Percentiles rank a stretch among this genome's conserved stretches.
These are phyloP conservation scores for Ceratina australensis DNA, from an alignment of 1,140 invertebrate genomes.

Conservation along the genomic window DNA sequence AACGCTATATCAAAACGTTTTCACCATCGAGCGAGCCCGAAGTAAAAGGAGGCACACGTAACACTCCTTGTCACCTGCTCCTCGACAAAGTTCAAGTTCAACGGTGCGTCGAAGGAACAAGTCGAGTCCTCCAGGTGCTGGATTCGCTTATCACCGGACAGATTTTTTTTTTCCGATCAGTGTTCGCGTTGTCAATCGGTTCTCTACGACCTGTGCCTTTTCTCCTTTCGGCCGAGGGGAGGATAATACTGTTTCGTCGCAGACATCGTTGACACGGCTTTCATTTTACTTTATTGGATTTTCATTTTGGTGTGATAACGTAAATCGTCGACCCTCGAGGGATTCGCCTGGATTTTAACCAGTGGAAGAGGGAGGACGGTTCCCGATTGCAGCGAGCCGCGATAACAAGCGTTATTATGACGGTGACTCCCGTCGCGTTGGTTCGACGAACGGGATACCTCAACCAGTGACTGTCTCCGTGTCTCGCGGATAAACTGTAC, in stretches of 20 bases:
- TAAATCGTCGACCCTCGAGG: neutral
- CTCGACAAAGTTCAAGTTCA: constrained; percentile 1
- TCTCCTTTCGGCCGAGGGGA: too few relatives aligned
- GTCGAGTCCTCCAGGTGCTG: too few relatives aligned
- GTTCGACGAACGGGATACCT: constrained; percentile 56
- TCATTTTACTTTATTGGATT: neutral
- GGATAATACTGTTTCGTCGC: neutral
- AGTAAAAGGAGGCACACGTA: neutral
- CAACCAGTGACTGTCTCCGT: constrained; percentile 45
- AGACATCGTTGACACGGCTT: neutral
- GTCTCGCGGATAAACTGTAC: constrained; percentile 27
- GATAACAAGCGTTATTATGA: constrained; percentile 28
- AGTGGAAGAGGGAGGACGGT: constrained; percentile 15
- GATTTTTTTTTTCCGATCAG: too few relatives aligned
- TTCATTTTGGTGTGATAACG: constrained; percentile 17
- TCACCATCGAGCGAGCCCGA: too few relatives aligned
- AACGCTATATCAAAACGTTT: neutral
- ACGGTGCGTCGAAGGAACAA: neutral
- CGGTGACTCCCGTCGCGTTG: constrained; percentile 36
- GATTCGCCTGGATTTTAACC: constrained; percentile 33
- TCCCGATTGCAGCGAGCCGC: constrained; percentile 13
- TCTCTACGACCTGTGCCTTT: too few relatives aligned
- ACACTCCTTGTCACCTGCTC: neutral
- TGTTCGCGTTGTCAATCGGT: too few relatives aligned
- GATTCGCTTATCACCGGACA: too few relatives aligned